These are phyloP conservation scores for Gastracanthus pulcherrimus DNA, from an alignment of 2,888 invertebrate genomes.

Conservation along the genomic window DNA sequence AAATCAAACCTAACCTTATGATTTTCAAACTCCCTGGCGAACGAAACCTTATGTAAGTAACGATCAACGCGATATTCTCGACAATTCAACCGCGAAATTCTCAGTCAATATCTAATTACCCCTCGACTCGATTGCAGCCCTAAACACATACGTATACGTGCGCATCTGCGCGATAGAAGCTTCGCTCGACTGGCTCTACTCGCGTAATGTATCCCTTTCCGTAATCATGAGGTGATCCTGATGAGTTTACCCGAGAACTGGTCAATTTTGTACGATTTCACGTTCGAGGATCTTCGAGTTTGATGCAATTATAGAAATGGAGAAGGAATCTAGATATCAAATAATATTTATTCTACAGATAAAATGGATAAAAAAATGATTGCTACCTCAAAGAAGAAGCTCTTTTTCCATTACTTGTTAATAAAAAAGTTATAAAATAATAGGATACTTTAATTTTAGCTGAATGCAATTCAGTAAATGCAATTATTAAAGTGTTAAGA, in stretches of 20 bases:
- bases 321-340: too few species aligned
- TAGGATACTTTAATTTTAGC: too few species aligned
- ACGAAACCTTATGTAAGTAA: not conserved
- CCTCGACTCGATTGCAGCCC: slow-evolving; percentile 3
- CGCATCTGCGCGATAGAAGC: not conserved
- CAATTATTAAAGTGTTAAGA: too few species aligned
- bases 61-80: not conserved
- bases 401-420: too few species aligned
- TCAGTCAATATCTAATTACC: slow-evolving; percentile 44
- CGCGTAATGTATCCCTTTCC: not conserved
- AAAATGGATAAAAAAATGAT: too few species aligned
- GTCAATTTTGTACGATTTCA: not conserved
- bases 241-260: not conserved
- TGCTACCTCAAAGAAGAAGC: not conserved
- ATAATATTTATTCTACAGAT: too few species aligned
- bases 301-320: not conserved
- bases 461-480: too few species aligned
- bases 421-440: too few species aligned
- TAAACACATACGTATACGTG: slow-evolving; percentile 25
- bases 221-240: not conserved
- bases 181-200: not conserved
- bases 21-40: not conserved
- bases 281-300: not conserved
- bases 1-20: too few species aligned
- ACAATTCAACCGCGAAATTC: slow-evolving; percentile 19